Percentiles rank a stretch among this genome's conserved stretches.
Evolutionary conservation across 2,113 vertebrate species (phyloP).

Genomic region (Clarias batrachus): DNA sequence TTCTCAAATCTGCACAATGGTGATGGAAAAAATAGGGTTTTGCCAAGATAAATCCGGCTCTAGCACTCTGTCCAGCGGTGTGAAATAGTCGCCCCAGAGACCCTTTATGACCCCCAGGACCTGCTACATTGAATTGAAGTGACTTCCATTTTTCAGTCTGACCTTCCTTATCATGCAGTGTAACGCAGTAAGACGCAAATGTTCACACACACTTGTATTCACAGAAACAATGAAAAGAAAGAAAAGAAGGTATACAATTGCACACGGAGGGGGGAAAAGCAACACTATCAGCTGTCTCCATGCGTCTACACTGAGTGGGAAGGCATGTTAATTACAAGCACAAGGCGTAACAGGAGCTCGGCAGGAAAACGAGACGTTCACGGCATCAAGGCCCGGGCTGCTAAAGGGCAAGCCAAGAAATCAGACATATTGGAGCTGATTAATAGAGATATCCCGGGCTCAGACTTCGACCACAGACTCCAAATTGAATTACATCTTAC

Average conservation of each 20-base stretch:
- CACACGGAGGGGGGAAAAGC: slow-evolving; percentile 3
- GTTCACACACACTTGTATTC: neutral
- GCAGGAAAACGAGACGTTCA: slow-evolving; percentile 41
- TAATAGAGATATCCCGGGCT: slow-evolving; percentile 64
- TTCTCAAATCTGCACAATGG: slow-evolving; percentile 63
- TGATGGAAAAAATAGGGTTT: slow-evolving; percentile 50
- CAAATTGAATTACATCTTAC: slow-evolving; percentile 60
- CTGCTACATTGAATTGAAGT: slow-evolving; percentile 36
- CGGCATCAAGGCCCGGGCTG: slow-evolving; percentile 57
- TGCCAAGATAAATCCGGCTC: neutral
- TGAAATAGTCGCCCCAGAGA: neutral
- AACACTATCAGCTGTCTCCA: slow-evolving; percentile 44
- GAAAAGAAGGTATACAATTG: neutral
- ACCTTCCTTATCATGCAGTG: slow-evolving; percentile 70
- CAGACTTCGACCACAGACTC: slow-evolving; percentile 62
- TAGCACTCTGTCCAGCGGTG: neutral
- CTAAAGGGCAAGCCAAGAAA: slow-evolving; percentile 61
- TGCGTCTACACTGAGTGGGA: slow-evolving; percentile 48
- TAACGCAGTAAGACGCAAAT: slow-evolving; percentile 52
- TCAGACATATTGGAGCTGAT: slow-evolving; percentile 62
- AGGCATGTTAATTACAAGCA: slow-evolving; percentile 45
- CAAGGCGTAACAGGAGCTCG: slow-evolving; percentile 44
- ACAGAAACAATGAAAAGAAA: neutral
- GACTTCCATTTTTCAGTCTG: slow-evolving; percentile 72
- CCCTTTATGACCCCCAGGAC: neutral